Evolutionary conservation across 2,888 invertebrate genomes (phyloP).

Genomic region (Pristionchus japonicus): DNA sequence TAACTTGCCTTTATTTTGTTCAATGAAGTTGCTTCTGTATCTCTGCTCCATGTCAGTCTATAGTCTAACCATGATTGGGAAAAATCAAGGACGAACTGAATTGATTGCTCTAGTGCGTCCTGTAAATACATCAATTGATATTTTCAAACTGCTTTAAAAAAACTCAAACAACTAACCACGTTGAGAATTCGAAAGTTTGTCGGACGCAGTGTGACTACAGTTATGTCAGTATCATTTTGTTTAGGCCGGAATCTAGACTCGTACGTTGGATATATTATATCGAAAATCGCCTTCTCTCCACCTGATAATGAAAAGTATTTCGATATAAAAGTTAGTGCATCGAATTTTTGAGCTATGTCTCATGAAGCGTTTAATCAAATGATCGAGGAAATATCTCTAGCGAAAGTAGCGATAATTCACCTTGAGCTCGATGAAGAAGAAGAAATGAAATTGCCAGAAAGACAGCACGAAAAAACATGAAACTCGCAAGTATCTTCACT

Average conservation of each 20-base stretch:
- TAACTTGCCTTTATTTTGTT: conserved; percentile 1
- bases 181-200: conserved; percentile 1
- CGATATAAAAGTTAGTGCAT: no score
- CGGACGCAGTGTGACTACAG: conserved; percentile 13
- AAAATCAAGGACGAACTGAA: conserved; percentile 39
- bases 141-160: background rate
- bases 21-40: background rate
- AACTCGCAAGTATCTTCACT: background rate
- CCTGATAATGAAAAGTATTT: no score
- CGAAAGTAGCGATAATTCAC: background rate
- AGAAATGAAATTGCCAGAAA: background rate
- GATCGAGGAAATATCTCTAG: background rate
- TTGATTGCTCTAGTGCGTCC: conserved; percentile 28
- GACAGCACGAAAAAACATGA: background rate
- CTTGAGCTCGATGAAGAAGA: background rate
- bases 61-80: conserved; percentile 28
- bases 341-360: no score
- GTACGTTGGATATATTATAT: conserved; percentile 7
- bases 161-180: background rate
- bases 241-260: conserved; percentile 25
- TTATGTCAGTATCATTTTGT: conserved; percentile 16
- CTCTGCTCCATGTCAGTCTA: conserved; percentile 7
- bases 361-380: no score
- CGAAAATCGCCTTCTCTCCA: conserved; percentile 40
- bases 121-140: background rate